phyloP scores from a whole-genome alignment of 1,140 invertebrate species.

The Cherax quadricarinatus region DNA sequence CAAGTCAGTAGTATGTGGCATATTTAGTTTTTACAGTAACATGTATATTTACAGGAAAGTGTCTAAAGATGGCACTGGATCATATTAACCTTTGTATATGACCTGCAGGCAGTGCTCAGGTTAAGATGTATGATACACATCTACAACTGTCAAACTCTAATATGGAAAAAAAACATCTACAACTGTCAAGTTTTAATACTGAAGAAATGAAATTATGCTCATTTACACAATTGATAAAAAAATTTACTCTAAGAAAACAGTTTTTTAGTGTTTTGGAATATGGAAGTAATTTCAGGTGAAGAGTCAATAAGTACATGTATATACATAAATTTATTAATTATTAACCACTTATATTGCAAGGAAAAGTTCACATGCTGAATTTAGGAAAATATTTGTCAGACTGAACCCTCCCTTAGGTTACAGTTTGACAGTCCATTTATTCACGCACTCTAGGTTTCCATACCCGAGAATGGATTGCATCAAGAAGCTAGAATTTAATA shows the following conservation, averaged over 20 bases:
- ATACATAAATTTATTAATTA: neutral
- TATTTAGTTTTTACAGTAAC: slow-evolving; percentile 4
- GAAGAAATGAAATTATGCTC: neutral
- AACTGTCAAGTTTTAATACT: neutral
- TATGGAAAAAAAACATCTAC: neutral
- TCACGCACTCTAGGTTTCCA: slow-evolving; percentile 9
- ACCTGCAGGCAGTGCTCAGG: slow-evolving; percentile 22
- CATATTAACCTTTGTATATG: slow-evolving; percentile 15
- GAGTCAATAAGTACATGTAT: neutral
- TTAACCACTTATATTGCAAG: neutral
- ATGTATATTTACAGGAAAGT: slow-evolving; percentile 11
- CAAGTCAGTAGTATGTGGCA: slow-evolving; percentile 18
- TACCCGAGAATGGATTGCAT: slow-evolving; percentile 22
- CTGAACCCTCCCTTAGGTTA: slow-evolving; percentile 9
- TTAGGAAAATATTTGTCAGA: neutral
- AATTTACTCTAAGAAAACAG: neutral
- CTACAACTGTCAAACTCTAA: neutral
- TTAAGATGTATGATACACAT: neutral
- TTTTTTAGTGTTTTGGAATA: neutral
- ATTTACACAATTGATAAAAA: neutral
- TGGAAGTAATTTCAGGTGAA: neutral
- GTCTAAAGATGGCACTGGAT: slow-evolving; percentile 1
- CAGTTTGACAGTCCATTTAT: slow-evolving; percentile 18
- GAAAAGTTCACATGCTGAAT: neutral
- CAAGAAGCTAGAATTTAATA: slow-evolving; percentile 14